Evolutionary conservation across 2,888 invertebrate genomes (phyloP).

Genomic region (Noctua fimbriata): DNA sequence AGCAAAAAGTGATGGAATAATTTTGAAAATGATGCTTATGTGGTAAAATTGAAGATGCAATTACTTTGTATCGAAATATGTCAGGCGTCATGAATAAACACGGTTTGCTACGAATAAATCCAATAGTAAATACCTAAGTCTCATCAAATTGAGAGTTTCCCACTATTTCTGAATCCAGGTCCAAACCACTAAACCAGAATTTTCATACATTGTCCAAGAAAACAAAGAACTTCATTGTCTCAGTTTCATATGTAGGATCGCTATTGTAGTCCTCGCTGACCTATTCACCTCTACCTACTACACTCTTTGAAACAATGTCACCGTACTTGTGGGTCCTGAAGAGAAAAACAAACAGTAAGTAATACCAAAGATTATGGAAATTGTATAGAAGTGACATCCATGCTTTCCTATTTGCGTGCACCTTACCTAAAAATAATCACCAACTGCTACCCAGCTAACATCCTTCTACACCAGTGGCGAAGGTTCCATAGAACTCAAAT

Average conservation of each 20-base stretch:
- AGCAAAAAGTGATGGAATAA: not conserved
- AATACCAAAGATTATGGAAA: constrained; percentile 29
- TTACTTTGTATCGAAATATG: not conserved
- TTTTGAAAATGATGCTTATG: not conserved
- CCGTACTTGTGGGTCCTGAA: constrained; percentile 22
- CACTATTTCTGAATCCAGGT: not conserved
- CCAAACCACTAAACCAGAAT: not conserved
- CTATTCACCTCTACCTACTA: not conserved
- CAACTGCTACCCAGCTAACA: no score
- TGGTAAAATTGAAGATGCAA: not conserved
- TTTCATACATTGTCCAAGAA: not conserved
- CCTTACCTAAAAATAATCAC: not conserved
- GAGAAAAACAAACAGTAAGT: constrained; percentile 24
- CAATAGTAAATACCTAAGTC: not conserved
- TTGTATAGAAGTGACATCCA: constrained; percentile 9
- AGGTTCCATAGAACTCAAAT: no score
- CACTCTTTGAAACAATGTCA: constrained; percentile 40
- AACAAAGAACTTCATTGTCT: not conserved
- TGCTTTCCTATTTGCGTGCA: not conserved
- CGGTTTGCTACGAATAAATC: not conserved
- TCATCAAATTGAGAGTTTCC: not conserved
- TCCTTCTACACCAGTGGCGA: not conserved
- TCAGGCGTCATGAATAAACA: not conserved
- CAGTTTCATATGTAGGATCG: not conserved
- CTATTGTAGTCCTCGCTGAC: not conserved